A percentile compares a stretch with the other conserved stretches of the same genome.
These are phyloP conservation scores for Myotis pilosus DNA, from an alignment of 2,797 vertebrate genomes.

Conservation along the genomic window DNA sequence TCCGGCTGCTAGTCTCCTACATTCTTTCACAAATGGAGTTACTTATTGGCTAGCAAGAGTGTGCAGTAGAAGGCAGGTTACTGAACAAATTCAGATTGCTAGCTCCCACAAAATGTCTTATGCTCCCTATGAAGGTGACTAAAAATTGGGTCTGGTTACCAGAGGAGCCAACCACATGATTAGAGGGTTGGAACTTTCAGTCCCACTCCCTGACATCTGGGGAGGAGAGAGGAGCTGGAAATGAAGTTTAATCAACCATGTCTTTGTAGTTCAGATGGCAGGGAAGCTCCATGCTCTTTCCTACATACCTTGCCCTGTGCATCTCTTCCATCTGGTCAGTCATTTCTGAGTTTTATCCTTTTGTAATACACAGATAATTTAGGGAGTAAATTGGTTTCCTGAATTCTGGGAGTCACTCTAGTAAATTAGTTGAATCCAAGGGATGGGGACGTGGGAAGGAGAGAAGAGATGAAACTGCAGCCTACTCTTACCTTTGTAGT, in stretches of 20 bases:
- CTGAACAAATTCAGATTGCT: too few species aligned
- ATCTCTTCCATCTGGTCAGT: neutral
- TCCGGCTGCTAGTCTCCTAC: too few species aligned
- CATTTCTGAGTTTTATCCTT: neutral
- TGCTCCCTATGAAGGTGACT: too few species aligned
- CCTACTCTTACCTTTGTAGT: constrained; percentile 37
- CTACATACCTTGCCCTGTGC: neutral
- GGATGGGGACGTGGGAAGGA: neutral
- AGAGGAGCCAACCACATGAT: too few species aligned
- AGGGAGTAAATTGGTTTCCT: neutral
- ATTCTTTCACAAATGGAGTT: too few species aligned
- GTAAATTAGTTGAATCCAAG: neutral
- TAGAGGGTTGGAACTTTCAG: neutral
- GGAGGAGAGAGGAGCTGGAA: neutral
- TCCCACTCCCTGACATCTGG: neutral
- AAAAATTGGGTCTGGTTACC: too few species aligned
- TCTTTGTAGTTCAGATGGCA: too few species aligned
- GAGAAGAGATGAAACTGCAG: neutral
- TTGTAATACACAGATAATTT: neutral
- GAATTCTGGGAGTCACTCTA: neutral
- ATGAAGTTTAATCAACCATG: neutral
- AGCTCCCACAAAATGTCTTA: too few species aligned
- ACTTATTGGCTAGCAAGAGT: too few species aligned
- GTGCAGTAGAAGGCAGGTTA: too few species aligned
- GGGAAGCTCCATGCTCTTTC: neutral